A percentile compares a stretch with the other conserved stretches of the same genome.
Conservation (phyloP, 1,140 invertebrate genomes). For the Drosophila quadrilineata region DNA sequence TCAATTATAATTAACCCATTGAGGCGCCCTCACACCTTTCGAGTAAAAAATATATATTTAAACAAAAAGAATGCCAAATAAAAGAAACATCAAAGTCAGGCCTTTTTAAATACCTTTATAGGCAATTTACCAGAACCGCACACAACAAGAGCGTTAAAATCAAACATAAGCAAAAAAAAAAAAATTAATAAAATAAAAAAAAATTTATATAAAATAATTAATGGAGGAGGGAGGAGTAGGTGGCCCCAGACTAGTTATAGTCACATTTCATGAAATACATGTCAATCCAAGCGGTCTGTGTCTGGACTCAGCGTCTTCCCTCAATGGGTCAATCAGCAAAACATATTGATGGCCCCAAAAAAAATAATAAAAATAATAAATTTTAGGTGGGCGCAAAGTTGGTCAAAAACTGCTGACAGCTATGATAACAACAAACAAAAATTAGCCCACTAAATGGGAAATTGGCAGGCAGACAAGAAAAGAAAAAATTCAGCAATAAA, state of each 20-base stretch:
- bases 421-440: conserved; percentile 38
- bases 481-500: conserved; percentile 47
- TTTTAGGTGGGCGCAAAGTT: conserved; percentile 54
- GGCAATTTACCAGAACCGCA: conserved; percentile 13
- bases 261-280: conserved; percentile 30
- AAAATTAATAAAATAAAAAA: neutral
- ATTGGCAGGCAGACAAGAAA: conserved; percentile 38
- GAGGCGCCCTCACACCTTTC: neutral
- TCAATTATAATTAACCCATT: conserved; percentile 16
- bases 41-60: neutral
- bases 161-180: conserved; percentile 4
- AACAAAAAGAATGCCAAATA: conserved; percentile 10
- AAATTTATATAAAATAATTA: neutral
- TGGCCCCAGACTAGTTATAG: too few relatives aligned
- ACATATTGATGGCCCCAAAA: conserved; percentile 17
- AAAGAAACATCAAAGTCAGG: neutral
- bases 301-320: conserved; percentile 24
- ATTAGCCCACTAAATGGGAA: conserved; percentile 66
- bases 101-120: conserved; percentile 9
- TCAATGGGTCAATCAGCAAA: conserved; percentile 65
- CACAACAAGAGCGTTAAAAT: conserved; percentile 3
- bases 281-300: too few relatives aligned
- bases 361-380: too few relatives aligned
- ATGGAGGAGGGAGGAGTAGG: neutral
- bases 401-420: conserved; percentile 59